Percentiles rank a stretch among this genome's conserved stretches.
phyloP scores from a whole-genome alignment of 2,113 vertebrate genomes.

The Amia ocellicauda region DNA sequence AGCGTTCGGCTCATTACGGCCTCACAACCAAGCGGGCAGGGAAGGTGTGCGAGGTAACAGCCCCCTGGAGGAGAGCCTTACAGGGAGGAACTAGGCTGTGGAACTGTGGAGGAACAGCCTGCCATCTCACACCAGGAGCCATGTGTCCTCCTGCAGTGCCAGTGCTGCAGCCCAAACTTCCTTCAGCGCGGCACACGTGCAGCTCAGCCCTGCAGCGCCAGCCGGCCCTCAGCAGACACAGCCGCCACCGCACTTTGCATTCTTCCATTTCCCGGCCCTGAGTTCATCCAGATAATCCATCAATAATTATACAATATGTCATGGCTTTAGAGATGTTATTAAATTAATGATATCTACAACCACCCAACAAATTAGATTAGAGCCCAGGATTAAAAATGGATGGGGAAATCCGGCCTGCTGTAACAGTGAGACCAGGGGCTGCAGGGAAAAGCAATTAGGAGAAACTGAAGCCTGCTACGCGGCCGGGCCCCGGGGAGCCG shows the following conservation, averaged over 20 bases:
- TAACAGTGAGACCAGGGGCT: slow-evolving; percentile 44
- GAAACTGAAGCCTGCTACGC: slow-evolving; percentile 46
- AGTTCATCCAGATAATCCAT: neutral
- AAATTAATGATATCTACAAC: slow-evolving; percentile 36
- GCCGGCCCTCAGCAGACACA: too few relatives aligned
- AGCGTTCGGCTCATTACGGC: too few relatives aligned
- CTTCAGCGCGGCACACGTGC: too few relatives aligned
- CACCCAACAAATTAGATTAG: slow-evolving; percentile 40
- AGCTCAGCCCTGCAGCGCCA: too few relatives aligned
- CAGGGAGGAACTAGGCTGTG: too few relatives aligned
- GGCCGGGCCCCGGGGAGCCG: slow-evolving; percentile 16
- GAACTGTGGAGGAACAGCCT: too few relatives aligned
- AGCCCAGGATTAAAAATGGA: slow-evolving; percentile 53
- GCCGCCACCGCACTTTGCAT: neutral
- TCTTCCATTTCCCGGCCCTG: neutral
- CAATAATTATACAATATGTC: neutral
- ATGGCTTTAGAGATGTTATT: slow-evolving; percentile 37
- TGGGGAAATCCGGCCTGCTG: slow-evolving; percentile 49
- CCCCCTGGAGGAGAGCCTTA: too few relatives aligned
- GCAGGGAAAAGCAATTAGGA: slow-evolving; percentile 50
- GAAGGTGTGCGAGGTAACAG: too few relatives aligned
- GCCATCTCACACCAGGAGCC: too few relatives aligned
- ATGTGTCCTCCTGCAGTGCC: too few relatives aligned
- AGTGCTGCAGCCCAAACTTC: too few relatives aligned
- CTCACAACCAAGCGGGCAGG: too few relatives aligned